These are phyloP conservation scores for Porites evermanni DNA, from an alignment of 92 coral and sea anemone species.

Conservation along the genomic window DNA sequence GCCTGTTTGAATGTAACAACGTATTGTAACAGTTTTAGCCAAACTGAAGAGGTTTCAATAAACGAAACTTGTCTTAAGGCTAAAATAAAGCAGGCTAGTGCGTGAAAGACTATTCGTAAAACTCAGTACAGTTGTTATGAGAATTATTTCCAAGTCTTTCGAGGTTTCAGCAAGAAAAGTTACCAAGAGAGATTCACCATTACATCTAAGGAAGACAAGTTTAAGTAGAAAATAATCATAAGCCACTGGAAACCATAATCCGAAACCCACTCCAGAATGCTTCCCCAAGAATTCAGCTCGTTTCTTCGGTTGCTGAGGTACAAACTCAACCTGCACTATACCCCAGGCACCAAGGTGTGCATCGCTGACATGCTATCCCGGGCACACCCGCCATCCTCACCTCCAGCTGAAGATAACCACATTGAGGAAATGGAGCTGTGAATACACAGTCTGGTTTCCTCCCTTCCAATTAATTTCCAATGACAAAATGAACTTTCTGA, in stretches of 20 bases:
- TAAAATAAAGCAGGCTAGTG: too few species aligned
- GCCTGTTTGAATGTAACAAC: too few species aligned
- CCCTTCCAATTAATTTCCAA: neutral
- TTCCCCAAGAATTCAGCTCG: slow-evolving; percentile 47
- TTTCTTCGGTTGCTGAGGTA: slow-evolving; percentile 45
- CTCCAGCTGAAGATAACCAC: neutral
- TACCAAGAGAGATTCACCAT: neutral
- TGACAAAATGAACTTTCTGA: slow-evolving; percentile 17
- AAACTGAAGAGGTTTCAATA: too few species aligned
- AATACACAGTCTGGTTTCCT: slow-evolving; percentile 5
- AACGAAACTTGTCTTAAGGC: too few species aligned
- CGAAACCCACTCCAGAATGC: slow-evolving; percentile 33
- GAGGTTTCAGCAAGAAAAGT: too few species aligned
- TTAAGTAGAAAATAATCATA: slow-evolving; percentile 37
- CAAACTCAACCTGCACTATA: slow-evolving; percentile 39
- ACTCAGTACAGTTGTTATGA: too few species aligned
- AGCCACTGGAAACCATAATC: slow-evolving; percentile 46
- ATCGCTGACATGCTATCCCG: slow-evolving; percentile 43
- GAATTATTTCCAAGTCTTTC: too few species aligned
- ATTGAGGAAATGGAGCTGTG: neutral
- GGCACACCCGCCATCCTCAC: slow-evolving; percentile 4
- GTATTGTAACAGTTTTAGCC: too few species aligned
- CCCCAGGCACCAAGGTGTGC: neutral
- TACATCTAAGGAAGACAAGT: slow-evolving; percentile 39
- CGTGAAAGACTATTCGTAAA: too few species aligned